Conservation (phyloP, 2,113 vertebrate species). For the Petrocephalus microphthalmus region DNA sequence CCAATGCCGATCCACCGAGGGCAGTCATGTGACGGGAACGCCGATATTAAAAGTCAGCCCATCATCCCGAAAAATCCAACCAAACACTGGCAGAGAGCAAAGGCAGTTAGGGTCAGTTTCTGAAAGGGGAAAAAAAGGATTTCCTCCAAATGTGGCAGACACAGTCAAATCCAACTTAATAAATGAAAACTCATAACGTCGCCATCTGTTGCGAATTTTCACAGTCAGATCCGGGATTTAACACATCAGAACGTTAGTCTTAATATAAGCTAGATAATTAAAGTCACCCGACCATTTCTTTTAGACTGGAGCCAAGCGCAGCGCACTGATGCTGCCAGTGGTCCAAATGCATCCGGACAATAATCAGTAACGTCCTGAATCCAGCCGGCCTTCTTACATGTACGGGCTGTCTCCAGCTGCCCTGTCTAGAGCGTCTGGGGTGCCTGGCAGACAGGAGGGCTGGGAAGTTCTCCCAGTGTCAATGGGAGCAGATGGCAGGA, state of each 20-base stretch:
- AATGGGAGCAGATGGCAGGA: conserved; percentile 33
- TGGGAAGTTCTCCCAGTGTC: conserved; percentile 13
- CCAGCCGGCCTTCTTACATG: neutral
- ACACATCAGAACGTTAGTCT: conserved; percentile 12
- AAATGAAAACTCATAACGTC: neutral
- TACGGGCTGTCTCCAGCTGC: conserved; percentile 13
- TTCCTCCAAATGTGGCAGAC: neutral
- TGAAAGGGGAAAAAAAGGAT: neutral
- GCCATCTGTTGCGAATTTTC: conserved; percentile 3
- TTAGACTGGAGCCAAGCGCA: conserved; percentile 6
- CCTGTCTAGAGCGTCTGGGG: neutral
- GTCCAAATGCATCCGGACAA: conserved; percentile 3
- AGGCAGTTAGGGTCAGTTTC: neutral
- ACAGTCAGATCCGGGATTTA: neutral
- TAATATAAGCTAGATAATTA: conserved; percentile 1
- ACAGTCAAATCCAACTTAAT: neutral
- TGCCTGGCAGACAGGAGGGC: conserved; percentile 6
- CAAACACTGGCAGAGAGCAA: neutral
- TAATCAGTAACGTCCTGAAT: conserved; percentile 6
- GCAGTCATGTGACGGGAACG: neutral
- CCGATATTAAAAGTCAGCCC: neutral
- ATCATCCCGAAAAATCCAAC: neutral
- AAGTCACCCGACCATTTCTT: neutral
- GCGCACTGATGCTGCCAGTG: neutral
- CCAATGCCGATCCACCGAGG: neutral